A percentile compares a stretch with the other conserved stretches of the same genome.
Evolutionary conservation across 30 jellyfish, hydroid and myxozoan species (phyloP).

Genomic region (Aurelia sp.): DNA sequence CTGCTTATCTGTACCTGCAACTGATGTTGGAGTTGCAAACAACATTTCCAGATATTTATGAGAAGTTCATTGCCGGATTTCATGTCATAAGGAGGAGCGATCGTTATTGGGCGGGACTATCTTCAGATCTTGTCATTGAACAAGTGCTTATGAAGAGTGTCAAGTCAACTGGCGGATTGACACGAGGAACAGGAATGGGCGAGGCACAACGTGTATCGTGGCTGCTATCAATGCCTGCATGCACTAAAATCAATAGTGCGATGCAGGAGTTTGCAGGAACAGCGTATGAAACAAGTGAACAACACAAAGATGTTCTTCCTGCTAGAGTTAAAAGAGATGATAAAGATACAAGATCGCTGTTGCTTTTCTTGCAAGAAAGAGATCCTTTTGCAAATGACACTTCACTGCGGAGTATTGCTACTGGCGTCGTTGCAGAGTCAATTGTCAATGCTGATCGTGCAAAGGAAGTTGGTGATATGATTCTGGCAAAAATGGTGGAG

Average conservation of each 20-base stretch:
- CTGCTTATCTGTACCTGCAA: constrained; percentile 22
- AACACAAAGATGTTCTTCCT: constrained; percentile 43
- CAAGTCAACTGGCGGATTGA: constrained; percentile 52
- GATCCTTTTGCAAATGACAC: constrained; percentile 41
- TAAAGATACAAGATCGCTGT: constrained; percentile 22
- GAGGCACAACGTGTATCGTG: constrained; percentile 39
- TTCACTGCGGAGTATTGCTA: constrained; percentile 24
- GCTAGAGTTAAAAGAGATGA: constrained; percentile 30
- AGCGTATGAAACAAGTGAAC: constrained; percentile 48
- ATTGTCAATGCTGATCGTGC: constrained; percentile 43
- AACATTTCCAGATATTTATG: neutral
- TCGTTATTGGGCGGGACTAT: constrained; percentile 1
- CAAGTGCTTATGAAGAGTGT: constrained; percentile 53
- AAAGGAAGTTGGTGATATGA: constrained; percentile 21
- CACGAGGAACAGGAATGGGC: constrained; percentile 46
- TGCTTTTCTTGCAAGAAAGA: constrained; percentile 2
- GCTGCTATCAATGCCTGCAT: constrained; percentile 40
- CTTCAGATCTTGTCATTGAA: constrained; percentile 45
- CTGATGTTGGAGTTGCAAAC: neutral
- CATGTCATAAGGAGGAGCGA: constrained; percentile 35
- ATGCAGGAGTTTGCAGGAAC: constrained; percentile 40
- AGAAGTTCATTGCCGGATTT: constrained; percentile 18
- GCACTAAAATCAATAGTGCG: constrained; percentile 43
- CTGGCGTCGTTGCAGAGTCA: constrained; percentile 40
- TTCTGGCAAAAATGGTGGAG: constrained; percentile 20